Base-by-base conservation (phyloP, 2,797 vertebrate species). In the Coccyzus lansbergi region DNA sequence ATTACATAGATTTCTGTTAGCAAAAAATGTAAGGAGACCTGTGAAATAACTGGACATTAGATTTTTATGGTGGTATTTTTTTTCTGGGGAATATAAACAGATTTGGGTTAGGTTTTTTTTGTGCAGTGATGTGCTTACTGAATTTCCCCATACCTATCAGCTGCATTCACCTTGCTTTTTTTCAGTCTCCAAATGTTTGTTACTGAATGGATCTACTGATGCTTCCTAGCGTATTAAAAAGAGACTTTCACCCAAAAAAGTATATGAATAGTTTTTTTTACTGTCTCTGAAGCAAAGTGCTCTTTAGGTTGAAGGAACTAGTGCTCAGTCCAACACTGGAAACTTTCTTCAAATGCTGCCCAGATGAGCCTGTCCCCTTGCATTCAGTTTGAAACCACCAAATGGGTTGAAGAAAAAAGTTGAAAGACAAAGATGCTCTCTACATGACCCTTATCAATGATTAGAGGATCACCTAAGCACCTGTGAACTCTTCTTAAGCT, bases 311-410 rank as follows among this genome's bases (percentile, higher is more conserved):
- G 11, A 90, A 83, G n/a, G 40, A 88, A 49, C 34, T 29, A 58
- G 26, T 16, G 44, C 48, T 86, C 48, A 26, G 42, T 36, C 36
- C 1, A 3, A 68, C 44, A 59, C 3, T 0, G 0, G 34, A 75
- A 86, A 60, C n/a, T 62, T 84, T 6, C n/a, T 67, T 65, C 67
- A 51, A 15, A 31, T 0, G 1, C 21, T 86, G 13, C 40, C 29
- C 56, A 72, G 55, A 7, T 3, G 17, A 71, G n/a, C 58, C 31
- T 70, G 18, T 25, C 7, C 17, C 36, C 13, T 59, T 36, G 63
- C 26, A 62, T 40, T 55, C 74, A 38, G 13, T 51, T 34, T 56
- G 52, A 85, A 82, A 64, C 5, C 63, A 62, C 15, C 38, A 78
- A 69, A 28, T 46, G 12, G 17, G 16, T n/a, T 12, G 21, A 12